Conservation (phyloP, 2,888 invertebrate species). For the Diloba caeruleocephala region DNA sequence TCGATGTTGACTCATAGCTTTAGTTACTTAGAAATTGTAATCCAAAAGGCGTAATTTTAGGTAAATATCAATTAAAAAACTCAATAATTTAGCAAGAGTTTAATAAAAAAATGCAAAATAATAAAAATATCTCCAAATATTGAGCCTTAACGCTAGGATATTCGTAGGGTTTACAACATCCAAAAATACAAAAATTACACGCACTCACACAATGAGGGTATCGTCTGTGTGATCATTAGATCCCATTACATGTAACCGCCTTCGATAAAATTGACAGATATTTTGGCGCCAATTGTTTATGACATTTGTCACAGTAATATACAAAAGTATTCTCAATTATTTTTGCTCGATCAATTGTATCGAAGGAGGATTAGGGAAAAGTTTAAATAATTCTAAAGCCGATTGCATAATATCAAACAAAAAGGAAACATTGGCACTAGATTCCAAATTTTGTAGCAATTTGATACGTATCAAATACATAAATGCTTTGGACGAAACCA, state of each 20-base stretch:
- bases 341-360: conserved; percentile 38
- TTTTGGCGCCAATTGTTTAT: conserved; percentile 18
- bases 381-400: conserved; percentile 41
- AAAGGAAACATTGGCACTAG: conserved; percentile 67
- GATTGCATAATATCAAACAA: conserved; percentile 42
- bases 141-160: conserved; percentile 85
- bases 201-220: conserved; percentile 73
- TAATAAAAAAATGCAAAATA: conserved; percentile 89
- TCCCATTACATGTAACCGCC: conserved; percentile 40
- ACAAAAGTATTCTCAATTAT: conserved; percentile 3
- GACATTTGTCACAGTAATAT: conserved; percentile 11
- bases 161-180: conserved; percentile 80
- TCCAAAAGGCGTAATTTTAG: background rate
- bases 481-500: conserved; percentile 49
- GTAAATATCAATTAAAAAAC: conserved; percentile 59
- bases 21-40: too few species aligned
- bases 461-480: conserved; percentile 52
- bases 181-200: conserved; percentile 83
- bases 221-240: conserved; percentile 49
- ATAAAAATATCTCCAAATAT: conserved; percentile 88
- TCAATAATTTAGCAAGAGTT: conserved; percentile 85
- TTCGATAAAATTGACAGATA: conserved; percentile 43
- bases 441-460: conserved; percentile 65
- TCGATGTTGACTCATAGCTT: too few species aligned
- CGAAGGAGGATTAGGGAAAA: conserved; percentile 41